phyloP scores from a whole-genome alignment of 2,888 invertebrate species.

The Nowickia ferox region DNA sequence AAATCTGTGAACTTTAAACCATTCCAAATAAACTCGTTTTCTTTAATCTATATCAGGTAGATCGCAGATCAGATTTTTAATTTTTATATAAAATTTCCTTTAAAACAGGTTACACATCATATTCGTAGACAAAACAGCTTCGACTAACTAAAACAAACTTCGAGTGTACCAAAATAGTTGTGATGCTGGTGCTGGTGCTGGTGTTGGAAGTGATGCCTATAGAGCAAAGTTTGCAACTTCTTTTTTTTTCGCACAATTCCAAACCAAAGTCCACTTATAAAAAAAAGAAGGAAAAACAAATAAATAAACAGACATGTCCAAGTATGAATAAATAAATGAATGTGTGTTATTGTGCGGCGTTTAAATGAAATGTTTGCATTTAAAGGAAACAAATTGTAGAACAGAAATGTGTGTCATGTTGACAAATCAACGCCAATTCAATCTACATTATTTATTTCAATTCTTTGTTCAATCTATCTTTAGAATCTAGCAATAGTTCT shows the following conservation, averaged over 20 bases:
- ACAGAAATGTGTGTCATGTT: slow-evolving; percentile 73
- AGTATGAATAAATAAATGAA: slow-evolving; percentile 30
- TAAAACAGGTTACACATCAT: too few relatives aligned
- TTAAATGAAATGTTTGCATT: slow-evolving; percentile 61
- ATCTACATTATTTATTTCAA: slow-evolving; percentile 70
- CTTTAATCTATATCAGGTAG: too few relatives aligned
- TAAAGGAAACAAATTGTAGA: slow-evolving; percentile 78
- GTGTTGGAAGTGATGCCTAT: slow-evolving; percentile 18
- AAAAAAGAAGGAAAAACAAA: background rate
- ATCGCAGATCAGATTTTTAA: too few relatives aligned
- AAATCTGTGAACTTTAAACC: too few relatives aligned
- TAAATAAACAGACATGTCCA: background rate
- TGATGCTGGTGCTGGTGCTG: background rate
- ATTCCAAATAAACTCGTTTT: too few relatives aligned
- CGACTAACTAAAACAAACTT: slow-evolving; percentile 3
- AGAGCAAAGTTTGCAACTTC: slow-evolving; percentile 15
- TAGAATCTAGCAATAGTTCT: slow-evolving; percentile 67
- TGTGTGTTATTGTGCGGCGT: slow-evolving; percentile 64
- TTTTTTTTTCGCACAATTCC: slow-evolving; percentile 44
- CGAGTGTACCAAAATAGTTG: slow-evolving; percentile 11
- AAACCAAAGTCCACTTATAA: slow-evolving; percentile 14
- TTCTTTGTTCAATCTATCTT: slow-evolving; percentile 68
- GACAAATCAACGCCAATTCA: slow-evolving; percentile 73
- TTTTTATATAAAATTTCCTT: too few relatives aligned
- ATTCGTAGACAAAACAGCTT: background rate